Evolutionary conservation across 2,797 vertebrate species (phyloP).

Genomic region (Loris lydekkerianus): DNA sequence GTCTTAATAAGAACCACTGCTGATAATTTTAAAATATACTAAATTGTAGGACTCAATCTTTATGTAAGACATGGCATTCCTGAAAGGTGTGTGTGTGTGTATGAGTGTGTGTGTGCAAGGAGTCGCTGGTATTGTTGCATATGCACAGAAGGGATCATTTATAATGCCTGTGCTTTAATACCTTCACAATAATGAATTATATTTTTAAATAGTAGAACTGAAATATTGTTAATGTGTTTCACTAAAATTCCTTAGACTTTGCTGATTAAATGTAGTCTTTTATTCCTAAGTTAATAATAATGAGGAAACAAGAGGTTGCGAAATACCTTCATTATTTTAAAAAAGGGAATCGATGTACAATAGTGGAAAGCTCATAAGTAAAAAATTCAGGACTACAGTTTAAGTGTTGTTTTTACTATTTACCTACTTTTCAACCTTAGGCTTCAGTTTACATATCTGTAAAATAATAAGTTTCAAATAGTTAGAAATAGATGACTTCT

Average conservation of each 20-base stretch:
- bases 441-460: not conserved
- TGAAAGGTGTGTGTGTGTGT: not conserved
- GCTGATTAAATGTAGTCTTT: not conserved
- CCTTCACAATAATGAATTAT: slow-evolving; percentile 21
- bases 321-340: not conserved
- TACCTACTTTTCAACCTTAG: slow-evolving; percentile 3
- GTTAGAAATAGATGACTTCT: not conserved
- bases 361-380: not conserved
- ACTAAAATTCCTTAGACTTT: slow-evolving; percentile 11
- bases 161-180: not conserved
- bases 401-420: not conserved
- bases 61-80: not conserved
- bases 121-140: not conserved
- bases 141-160: not conserved
- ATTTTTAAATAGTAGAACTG: not conserved
- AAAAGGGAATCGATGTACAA: not conserved
- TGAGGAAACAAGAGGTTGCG: not conserved
- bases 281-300: slow-evolving; percentile 26
- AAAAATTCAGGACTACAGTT: not conserved
- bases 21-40: not conserved
- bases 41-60: not conserved
- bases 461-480: slow-evolving; percentile 16
- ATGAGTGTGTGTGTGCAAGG: not conserved
- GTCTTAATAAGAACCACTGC: not conserved
- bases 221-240: slow-evolving; percentile 25